Evolutionary conservation across 1,140 invertebrate species (phyloP), one percentile per base, ranked within the genome.

Genomic region (Cydia strobilella): DNA sequence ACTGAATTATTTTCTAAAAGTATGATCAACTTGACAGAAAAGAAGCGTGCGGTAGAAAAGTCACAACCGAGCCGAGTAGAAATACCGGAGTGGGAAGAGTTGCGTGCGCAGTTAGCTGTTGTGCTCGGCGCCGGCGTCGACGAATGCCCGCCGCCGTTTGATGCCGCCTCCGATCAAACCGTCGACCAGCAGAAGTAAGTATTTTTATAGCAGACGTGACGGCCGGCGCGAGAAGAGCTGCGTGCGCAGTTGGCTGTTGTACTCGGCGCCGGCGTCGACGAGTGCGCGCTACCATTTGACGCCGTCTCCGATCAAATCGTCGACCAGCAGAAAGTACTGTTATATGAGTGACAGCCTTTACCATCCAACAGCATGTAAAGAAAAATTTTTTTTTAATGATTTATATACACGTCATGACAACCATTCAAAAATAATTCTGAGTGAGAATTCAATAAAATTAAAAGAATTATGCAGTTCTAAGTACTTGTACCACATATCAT

Each of bases 171-270:
- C 12, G 97, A 98, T 74, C 94, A 95, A 20, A 93, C 95, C 18
- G 96, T 98, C 75, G 97, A 98, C 80, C 96, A 98, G 84, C 98
- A 99, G 93, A 98, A 97, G 97, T 98, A 45, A 45, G 42, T 45
- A 45, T 1, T 13, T 0, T 13, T 12, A 45, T 13, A 45, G 9
- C 6, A 39, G 5, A 39, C 1, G 35, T 39, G 35, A 39, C 35
- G 3, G 25, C 25, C 1, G 25, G 3, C 25, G 25, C 3, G 25
- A 3, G 25, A 27, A 27, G 25, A 27, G 25, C 25, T 1, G 3
- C 25, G 25, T 27, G 25, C 25, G 25, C 31, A 7, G 6, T 35
- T 35, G 65, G 96, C 96, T 23, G 93, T 94, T 18, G 93, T 97
- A 15, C 91, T 98, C 65, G 93, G 95, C 78, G 84, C 88, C 54